Base-by-base conservation (phyloP, 2,888 invertebrate species). In the Eilema sororculum region DNA sequence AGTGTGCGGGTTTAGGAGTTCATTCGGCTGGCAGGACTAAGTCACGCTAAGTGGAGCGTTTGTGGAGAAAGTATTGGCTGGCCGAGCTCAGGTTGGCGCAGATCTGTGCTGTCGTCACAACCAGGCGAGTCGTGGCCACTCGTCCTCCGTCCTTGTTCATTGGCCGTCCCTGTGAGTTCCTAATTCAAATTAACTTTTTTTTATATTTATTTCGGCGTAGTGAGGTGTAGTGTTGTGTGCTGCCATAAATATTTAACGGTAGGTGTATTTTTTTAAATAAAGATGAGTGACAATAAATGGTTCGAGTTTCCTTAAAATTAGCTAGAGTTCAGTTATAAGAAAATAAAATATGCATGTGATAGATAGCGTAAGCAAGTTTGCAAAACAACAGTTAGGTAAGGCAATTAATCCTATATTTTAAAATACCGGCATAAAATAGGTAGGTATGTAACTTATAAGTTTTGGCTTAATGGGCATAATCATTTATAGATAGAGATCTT, bases 11-110 rank as follows among this genome's bases (percentile, higher is more conserved):
- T 79, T 75, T 84, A 84, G 86, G 83, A 83, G 81, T 79, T 78
- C 91, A 92, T 84, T 90, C 81, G 79, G 85, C 80, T 81, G 87
- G 80, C 87, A 91, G 94, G 91, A 92, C 87, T 83, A 92, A 37
- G 33, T 12, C 33, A 37, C 33, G 33, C 33, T 37, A 37, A 90
- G 92, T 92, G 87, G 91, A 89, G 79, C 91, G 86, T 76, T 65
- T 78, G 81, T 79, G 90, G 93, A 93, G 95, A 95, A 95, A 95
- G 95, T 93, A 77, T 87, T 86, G 88, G 88, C 83, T 88, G 86
- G 82, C 88, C 87, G 90, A 86, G 90, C 90, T 90, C 89, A 88
- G 78, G 80, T 82, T 69, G 67, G 57, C 69, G 72, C 68, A 68
- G 69, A 71, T 74, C 74, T 75, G 76, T 77, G 78, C 79, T 79